Conservation (phyloP, 2,113 vertebrate species). For the Pipra filicauda region DNA sequence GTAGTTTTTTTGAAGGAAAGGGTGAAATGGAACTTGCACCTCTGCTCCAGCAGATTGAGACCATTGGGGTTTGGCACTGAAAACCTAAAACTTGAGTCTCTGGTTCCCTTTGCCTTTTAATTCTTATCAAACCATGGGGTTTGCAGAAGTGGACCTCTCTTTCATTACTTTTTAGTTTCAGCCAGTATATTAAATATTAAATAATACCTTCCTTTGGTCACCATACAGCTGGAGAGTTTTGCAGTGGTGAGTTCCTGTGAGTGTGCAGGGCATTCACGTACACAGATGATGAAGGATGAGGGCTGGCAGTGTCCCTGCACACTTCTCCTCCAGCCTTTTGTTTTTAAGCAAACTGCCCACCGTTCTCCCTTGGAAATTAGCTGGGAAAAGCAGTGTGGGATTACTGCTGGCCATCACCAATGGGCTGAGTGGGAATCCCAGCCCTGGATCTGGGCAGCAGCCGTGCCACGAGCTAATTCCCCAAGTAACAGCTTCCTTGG, state of each 20-base stretch:
- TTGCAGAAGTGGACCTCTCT: background rate
- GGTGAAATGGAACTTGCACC: background rate
- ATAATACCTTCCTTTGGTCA: background rate
- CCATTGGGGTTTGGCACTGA: background rate
- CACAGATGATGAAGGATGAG: background rate
- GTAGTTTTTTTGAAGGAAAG: background rate
- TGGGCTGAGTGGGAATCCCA: background rate
- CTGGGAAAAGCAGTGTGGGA: background rate
- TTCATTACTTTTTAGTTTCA: background rate
- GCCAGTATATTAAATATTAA: background rate
- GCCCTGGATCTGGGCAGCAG: background rate
- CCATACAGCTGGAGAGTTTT: background rate
- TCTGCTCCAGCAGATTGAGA: background rate
- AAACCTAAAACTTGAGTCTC: background rate
- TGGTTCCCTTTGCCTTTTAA: background rate
- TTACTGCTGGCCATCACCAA: background rate
- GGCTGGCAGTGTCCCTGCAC: background rate
- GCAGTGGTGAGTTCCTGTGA: too few species aligned
- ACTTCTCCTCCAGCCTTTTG: background rate
- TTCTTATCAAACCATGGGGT: background rate
- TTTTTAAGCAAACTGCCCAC: background rate
- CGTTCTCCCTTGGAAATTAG: background rate
- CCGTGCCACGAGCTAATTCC: background rate
- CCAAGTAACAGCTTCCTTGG: background rate
- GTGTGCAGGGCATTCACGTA: rapidly evolving